Evolutionary conservation across 2,888 invertebrate species (phyloP), one percentile per base, ranked within the genome.

Genomic region (Drosophila neotestacea): DNA sequence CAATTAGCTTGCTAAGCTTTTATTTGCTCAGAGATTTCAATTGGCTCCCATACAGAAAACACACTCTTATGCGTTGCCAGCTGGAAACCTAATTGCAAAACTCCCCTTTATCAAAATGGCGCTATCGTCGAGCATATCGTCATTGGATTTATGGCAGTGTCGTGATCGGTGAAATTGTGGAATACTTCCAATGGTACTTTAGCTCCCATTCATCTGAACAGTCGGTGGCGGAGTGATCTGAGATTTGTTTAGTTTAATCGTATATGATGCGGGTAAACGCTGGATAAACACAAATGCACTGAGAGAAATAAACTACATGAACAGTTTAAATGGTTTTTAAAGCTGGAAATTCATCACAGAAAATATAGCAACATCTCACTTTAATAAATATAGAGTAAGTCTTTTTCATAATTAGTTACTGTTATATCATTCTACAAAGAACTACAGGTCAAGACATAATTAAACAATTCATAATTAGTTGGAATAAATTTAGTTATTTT

Each of bases 181-280:
- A 16, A 42, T 34, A 30, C 41, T 36, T 41, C 22, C 39, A 30
- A 51, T 46, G 32, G 7, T n/a, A 9, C 55, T 44, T 9, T 22
- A 44, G 54, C 36, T 55, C 10, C 9, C 58, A 30, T 32, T 38
- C 62, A 48, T 55, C 46, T 41, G 63, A 78, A 30, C 76, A 76
- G 58, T 54, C 74, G 61, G 34, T 48, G 54, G 6, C 39, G 9
- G 76, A 59, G 76, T 76, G 76, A 79, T 76, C 65, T 51, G 27
- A n/a, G 34, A 52, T 59, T 64, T 71, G 60, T 34, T 47, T 54
- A 41, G 39, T 48, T 46, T 41, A 64, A 42, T 44, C 56, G 44
- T 46, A 51, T 51, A 52, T 38, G 32, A 59, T n/a, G 50, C 13
- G 11, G 6, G 11, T 61, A 66, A 38, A 16, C 46, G 34, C 27